These are phyloP conservation scores for Drosophila melanosoma DNA, from an alignment of 2,888 invertebrate genomes.

Conservation along the genomic window DNA sequence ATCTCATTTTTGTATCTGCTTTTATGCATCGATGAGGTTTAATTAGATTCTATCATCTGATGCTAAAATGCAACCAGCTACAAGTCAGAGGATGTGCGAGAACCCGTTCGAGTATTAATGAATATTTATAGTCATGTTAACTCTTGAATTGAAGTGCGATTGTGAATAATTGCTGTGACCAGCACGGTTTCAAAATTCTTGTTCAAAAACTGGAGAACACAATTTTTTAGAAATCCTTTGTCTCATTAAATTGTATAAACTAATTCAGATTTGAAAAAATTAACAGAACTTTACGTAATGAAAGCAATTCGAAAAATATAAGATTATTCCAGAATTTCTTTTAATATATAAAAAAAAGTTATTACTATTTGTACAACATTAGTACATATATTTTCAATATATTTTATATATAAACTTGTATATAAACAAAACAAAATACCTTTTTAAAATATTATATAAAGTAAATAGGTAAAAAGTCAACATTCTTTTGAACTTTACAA, in stretches of 20 bases:
- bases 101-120: constrained; percentile 9
- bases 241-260: background rate
- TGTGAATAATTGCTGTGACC: constrained; percentile 11
- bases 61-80: constrained; percentile 59
- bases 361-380: background rate
- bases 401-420: background rate
- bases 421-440: background rate
- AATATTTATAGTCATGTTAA: constrained; percentile 33
- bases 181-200: background rate
- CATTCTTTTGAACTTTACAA: constrained; percentile 21
- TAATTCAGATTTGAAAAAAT: background rate
- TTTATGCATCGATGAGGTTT: constrained; percentile 81
- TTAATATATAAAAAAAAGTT: background rate
- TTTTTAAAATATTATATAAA: background rate
- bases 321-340: background rate
- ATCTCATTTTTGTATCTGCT: constrained; percentile 42
- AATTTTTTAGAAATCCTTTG: background rate
- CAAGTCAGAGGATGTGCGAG: constrained; percentile 3
- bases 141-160: constrained; percentile 17
- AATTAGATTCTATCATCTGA: constrained; percentile 79
- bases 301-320: background rate
- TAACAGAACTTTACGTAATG: background rate
- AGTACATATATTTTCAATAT: background rate
- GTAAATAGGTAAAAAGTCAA: constrained; percentile 30
- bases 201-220: background rate